Evolutionary conservation across 2,797 vertebrate genomes (phyloP).

Genomic region (Melanotaenia nigrans): DNA sequence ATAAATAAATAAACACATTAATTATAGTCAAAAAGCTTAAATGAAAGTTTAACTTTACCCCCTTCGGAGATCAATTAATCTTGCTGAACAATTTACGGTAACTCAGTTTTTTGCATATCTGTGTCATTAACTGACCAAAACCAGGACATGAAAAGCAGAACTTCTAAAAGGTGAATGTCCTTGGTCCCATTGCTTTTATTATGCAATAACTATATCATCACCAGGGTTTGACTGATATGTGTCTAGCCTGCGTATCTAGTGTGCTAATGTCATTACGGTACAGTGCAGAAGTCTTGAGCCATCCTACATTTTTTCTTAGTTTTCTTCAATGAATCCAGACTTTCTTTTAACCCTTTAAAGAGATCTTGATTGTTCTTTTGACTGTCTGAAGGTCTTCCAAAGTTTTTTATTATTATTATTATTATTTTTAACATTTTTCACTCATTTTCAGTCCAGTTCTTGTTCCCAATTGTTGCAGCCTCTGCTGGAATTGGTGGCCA

Average conservation of each 20-base stretch:
- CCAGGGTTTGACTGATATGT: neutral
- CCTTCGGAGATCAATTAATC: no score
- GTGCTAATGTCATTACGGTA: neutral
- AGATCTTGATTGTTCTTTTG: neutral
- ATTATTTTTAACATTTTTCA: neutral
- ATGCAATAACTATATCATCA: neutral
- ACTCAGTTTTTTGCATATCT: no score
- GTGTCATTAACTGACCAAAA: no score
- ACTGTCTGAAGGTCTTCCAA: neutral
- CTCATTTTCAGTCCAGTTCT: neutral
- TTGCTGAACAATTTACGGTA: no score
- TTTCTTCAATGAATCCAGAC: neutral
- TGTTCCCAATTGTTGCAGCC: no score
- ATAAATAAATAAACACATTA: no score
- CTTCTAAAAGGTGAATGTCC: no score
- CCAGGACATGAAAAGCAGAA: no score
- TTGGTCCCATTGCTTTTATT: neutral
- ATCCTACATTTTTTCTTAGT: neutral
- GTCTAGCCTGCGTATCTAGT: neutral
- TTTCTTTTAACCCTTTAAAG: neutral
- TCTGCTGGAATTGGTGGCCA: no score
- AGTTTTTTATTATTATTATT: neutral
- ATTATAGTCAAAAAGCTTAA: neutral
- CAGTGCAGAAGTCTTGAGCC: neutral
- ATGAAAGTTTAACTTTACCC: neutral